A percentile compares a stretch with the other conserved stretches of the same genome.
Evolutionary conservation across 1,140 invertebrate genomes (phyloP).

Genomic region (Melitaea cinxia): DNA sequence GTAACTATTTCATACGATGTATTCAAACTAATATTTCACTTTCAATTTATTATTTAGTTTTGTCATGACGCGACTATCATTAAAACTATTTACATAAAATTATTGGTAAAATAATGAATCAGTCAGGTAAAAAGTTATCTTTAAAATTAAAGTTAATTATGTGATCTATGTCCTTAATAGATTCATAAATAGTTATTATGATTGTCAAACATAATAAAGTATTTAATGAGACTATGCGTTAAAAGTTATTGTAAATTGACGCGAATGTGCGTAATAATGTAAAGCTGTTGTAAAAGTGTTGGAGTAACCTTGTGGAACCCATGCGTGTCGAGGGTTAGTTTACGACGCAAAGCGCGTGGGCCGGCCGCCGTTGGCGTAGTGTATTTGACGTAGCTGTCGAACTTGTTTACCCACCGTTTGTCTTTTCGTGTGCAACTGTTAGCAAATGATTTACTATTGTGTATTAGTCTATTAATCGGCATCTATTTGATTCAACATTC

Average conservation of each 20-base stretch:
- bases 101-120: too few species aligned
- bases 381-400: constrained; percentile 55
- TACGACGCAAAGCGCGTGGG: constrained; percentile 51
- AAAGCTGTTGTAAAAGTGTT: constrained; percentile 11
- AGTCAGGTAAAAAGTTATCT: too few species aligned
- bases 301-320: constrained; percentile 17
- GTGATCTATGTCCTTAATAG: too few species aligned
- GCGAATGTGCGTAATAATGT: constrained; percentile 1
- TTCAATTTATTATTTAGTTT: too few species aligned
- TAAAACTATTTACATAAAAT: too few species aligned
- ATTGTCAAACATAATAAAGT: too few species aligned
- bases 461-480: neutral
- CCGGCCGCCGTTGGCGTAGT: constrained; percentile 38
- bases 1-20: neutral
- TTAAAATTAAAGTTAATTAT: too few species aligned
- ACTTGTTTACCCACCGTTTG: constrained; percentile 57
- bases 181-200: too few species aligned
- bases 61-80: too few species aligned
- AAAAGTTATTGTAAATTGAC: neutral
- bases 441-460: constrained; percentile 18
- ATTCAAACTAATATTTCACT: neutral
- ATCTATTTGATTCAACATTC: too few species aligned
- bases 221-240: neutral
- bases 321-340: constrained; percentile 33
- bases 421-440: constrained; percentile 48